Base-by-base conservation (phyloP, 2,113 vertebrate genomes). In the Nannobrachium achirus region DNA sequence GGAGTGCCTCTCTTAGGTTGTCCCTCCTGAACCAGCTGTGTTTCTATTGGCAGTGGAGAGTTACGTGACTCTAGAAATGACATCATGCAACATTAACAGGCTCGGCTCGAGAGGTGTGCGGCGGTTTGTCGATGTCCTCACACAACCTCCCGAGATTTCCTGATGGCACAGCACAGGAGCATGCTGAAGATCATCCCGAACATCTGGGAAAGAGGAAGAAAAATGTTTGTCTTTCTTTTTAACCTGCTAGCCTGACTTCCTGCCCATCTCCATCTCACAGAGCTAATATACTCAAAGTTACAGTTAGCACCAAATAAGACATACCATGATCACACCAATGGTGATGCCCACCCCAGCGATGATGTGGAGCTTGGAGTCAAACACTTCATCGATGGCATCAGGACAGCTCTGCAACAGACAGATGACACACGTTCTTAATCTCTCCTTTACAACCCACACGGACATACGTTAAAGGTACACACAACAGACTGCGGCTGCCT, bases 141-240 rank as follows among this genome's bases (percentile, higher is more conserved):
- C 84, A 98, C 96, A 93, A 98, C 94, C 83, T 97, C 96, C 58
- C 94, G 92, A 79, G 89, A 96, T 83, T 88, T 94, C 83, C 95
- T 94, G 88, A 98, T 97, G 46, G 96, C 95, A 6, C 97, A 98
- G 90, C 95, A 98, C 58, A 98, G 89, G 67, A 98, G 84, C 95
- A 98, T 97, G 79, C 95, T 98, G 89, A 98, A 97, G 85, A 98
- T 94, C 97, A 98, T 97, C 56, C 96, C 96, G 5, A 98, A 95
- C 52, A 98, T 83, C 97, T 98, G 89, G 1, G 81, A 69, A 11
- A 9, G 56, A 41, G 16, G 69, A 7, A 10, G 20, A 71, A 13
- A 48, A 3, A 48, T 14, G 46, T 48, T 7, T 48, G 46, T n/a
- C n/a, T n/a, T n/a, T n/a, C n/a, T n/a, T n/a, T n/a, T n/a, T n/a